Conservation (phyloP, 30 jellyfish, hydroid and myxozoan species). For the Aurelia aurita region DNA sequence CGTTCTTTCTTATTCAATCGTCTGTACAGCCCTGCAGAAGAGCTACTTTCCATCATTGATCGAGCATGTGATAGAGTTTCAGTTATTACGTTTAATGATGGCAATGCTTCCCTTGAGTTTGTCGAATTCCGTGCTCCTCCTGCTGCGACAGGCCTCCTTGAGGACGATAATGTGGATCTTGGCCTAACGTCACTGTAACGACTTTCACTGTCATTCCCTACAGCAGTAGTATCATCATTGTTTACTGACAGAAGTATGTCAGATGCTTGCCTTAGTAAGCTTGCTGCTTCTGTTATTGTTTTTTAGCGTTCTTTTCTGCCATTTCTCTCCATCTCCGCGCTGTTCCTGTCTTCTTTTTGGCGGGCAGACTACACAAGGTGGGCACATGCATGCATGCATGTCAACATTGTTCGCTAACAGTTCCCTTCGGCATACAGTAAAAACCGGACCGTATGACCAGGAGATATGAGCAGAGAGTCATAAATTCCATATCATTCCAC, state of each 20-base stretch:
- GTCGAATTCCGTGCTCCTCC: not conserved
- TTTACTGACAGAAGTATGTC: not conserved
- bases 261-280: not conserved
- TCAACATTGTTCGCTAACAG: too few relatives aligned
- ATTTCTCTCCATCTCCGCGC: not conserved
- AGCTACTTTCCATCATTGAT: not conserved
- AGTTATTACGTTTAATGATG: not conserved
- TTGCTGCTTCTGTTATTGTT: not conserved
- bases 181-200: too few relatives aligned
- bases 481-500: too few relatives aligned
- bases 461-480: too few relatives aligned
- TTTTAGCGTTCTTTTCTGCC: too few relatives aligned
- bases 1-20: constrained; percentile 11
- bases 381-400: too few relatives aligned
- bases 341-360: too few relatives aligned
- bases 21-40: constrained; percentile 46
- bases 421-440: too few relatives aligned
- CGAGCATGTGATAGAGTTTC: not conserved
- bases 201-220: not conserved
- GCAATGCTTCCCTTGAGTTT: not conserved
- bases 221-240: not conserved
- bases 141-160: not conserved
- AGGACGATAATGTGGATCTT: not conserved
- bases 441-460: too few relatives aligned
- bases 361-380: too few relatives aligned